Evolutionary conservation across 2,113 vertebrate genomes (phyloP), one percentile per base, ranked within the genome.

Genomic region (Nycticebus coucang): DNA sequence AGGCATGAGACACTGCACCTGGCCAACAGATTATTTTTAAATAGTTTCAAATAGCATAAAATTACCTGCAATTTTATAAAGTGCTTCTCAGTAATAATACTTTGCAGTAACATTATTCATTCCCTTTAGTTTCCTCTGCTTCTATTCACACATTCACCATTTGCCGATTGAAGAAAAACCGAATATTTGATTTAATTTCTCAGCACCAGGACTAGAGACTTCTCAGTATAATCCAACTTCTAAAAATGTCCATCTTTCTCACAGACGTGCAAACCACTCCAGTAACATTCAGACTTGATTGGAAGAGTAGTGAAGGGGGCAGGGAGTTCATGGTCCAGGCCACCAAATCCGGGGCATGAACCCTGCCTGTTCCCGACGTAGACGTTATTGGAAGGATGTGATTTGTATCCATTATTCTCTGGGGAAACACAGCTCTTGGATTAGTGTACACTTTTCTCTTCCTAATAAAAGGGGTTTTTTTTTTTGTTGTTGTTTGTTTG

Each of bases 81-180:
- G 7, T 17, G 4, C 33, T 55, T 74, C 37, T 83, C 81, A 80
- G 64, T 79, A 72, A 30, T 71, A 81, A 59, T 86, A 41, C 72
- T 86, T 94, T 62, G 2, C 8, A 59, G 53, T 85, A 53, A 41
- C 12, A 37, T 59, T 78, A 19, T 89, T 81, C 17, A 24, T 95
- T 83, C 74, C 71, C 75, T 64, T 79, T 69, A 4, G 57, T 75
- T 87, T 94, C 50, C 19, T 89, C 12, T 72, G 37, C 59, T 90
- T 94, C 59, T 81, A 57, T 94, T 94, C 30, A 60, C 28, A 89
- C 71, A 66, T 77, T 82, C 37, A 35, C 33, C 53, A 77, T 66
- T 85, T 22, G 37, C 88, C 19, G 78, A 9, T 59, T 57, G 30
- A 79, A 90, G 30, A 50, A 86, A 94, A 74, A 60, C 30, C 59